Conservation (phyloP, 2,797 vertebrate genomes). For the Pipistrellus nathusii region DNA sequence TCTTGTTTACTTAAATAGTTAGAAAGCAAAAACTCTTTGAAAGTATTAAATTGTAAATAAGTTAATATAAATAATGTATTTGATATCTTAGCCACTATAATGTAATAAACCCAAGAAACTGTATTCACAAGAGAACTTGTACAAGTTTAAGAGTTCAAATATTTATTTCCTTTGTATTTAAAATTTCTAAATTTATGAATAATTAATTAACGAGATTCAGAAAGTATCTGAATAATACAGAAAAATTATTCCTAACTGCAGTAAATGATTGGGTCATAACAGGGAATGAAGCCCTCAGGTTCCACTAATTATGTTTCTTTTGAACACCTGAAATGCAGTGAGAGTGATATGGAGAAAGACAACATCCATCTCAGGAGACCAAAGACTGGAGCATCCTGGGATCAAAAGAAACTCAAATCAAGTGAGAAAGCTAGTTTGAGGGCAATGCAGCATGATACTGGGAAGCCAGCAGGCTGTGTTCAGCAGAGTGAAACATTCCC, state of each 20-base stretch:
- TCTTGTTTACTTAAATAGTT: neutral
- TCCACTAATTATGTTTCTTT: neutral
- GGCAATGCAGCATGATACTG: constrained; percentile 16
- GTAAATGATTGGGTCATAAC: neutral
- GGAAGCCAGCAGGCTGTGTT: neutral
- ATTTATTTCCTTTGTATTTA: neutral
- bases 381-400: neutral
- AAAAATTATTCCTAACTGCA: neutral
- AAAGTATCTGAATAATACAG: neutral
- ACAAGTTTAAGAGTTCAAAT: neutral
- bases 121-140: neutral
- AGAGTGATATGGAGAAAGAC: neutral
- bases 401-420: constrained; percentile 37
- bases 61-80: neutral
- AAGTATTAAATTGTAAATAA: neutral
- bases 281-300: neutral
- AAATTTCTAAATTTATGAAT: constrained; percentile 44
- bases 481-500: neutral
- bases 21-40: neutral
- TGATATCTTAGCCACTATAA: neutral
- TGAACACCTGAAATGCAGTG: neutral
- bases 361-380: neutral
- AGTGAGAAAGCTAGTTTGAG: neutral
- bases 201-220: neutral
- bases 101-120: neutral